Evolutionary conservation across 2,113 vertebrate species (phyloP), one percentile per base, ranked within the genome.

Genomic region (Redunca redunca): DNA sequence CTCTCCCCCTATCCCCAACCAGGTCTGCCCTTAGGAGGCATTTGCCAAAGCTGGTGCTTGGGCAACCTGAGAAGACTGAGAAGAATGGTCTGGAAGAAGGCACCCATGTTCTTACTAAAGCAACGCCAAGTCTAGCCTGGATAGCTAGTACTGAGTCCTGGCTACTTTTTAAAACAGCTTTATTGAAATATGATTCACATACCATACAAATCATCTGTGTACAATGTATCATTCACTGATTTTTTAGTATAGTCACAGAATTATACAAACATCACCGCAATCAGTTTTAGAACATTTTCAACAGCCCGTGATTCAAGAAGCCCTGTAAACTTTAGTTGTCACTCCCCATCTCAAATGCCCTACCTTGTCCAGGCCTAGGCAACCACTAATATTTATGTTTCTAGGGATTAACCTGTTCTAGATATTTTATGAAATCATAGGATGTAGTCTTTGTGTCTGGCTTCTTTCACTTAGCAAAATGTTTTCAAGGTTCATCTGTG

Each of bases 311-410:
- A 55, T 23, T 3, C 83, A 87, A 88, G 58, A 97, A 95, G 55
- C 25, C 21, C n/a, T 90, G 46, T 53, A 28, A 15, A 26, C 19
- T 82, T 95, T 55, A 95, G n/a, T 53, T 90, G 55, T 94, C 25
- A 53, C 16, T 46, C 12, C 25, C n/a, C 23, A 33, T 21, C 36
- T 30, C 40, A 17, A 93, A 91, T 30, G 58, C 14, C 50, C 57
- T 28, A 64, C 19, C 30, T 55, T 30, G 21, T 46, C 28, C 52
- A 89, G 50, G 71, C 16, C 52, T 85, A 77, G 67, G 26, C 57
- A 93, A 83, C 46, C 28, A 93, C 23, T 94, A 95, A 86, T 88
- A 57, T 92, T 98, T 97, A 57, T 84, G 52, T 92, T 96, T 90
- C 90, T 91, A 40, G 50, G 40, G 19, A 91, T 83, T 93, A 83